A percentile compares a stretch with the other conserved stretches of the same genome.
Conservation (phyloP, 1,140 invertebrate genomes). For the Metaphire vulgaris region DNA sequence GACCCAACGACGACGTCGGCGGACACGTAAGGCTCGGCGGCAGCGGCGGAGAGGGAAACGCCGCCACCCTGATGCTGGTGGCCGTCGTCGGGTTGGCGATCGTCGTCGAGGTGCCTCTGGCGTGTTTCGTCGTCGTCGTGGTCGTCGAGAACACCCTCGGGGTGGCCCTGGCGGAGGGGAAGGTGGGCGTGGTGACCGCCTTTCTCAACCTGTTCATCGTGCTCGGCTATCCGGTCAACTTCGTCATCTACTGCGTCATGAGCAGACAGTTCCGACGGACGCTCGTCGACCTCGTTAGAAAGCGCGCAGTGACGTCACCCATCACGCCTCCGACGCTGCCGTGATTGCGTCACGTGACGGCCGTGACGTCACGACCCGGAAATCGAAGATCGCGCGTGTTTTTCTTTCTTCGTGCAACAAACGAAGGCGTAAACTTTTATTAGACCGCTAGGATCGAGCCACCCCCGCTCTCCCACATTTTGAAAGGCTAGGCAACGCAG, state of each 20-base stretch:
- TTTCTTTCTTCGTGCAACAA: too few relatives aligned
- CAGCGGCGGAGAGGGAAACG: constrained; percentile 72
- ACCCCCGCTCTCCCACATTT: too few relatives aligned
- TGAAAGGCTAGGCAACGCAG: too few relatives aligned
- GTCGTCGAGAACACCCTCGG: constrained; percentile 27
- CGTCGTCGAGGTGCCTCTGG: constrained; percentile 29
- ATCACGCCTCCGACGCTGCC: not conserved
- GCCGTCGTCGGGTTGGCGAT: constrained; percentile 41
- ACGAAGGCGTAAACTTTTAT: too few relatives aligned
- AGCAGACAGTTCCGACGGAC: constrained; percentile 9
- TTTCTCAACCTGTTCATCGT: constrained; percentile 68
- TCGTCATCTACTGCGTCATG: constrained; percentile 24
- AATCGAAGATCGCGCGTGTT: not conserved
- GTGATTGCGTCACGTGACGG: not conserved
- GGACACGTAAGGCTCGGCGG: constrained; percentile 50
- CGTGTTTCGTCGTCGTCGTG: constrained; percentile 22
- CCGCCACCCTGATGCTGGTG: constrained; percentile 83
- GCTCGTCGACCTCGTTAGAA: not conserved
- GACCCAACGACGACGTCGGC: constrained; percentile 41
- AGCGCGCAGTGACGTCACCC: not conserved
- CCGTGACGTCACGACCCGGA: constrained; percentile 3
- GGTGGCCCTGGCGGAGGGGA: constrained; percentile 6
- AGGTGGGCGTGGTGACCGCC: not conserved
- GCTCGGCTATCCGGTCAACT: constrained; percentile 65
- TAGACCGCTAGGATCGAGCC: too few relatives aligned